phyloP scores from a whole-genome alignment of 2,797 vertebrate genomes.

The Tangara arthus region DNA sequence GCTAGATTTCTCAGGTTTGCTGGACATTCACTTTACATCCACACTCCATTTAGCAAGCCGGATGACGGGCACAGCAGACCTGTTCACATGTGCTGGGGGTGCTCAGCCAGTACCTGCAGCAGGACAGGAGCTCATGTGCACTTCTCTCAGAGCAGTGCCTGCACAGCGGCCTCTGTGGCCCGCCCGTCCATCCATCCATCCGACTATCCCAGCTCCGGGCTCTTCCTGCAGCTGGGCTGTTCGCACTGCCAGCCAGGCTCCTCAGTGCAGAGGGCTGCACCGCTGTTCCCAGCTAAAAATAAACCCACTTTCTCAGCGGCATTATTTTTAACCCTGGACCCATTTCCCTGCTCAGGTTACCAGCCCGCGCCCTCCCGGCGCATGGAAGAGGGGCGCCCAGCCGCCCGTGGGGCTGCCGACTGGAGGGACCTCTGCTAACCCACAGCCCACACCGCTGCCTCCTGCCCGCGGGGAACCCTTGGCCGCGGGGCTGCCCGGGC shows the following conservation, averaged over 20 bases:
- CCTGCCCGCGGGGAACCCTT: neutral
- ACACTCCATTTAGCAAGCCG: accelerated
- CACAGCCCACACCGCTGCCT: neutral
- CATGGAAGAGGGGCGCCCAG: neutral
- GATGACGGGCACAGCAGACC: neutral
- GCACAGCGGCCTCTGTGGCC: neutral
- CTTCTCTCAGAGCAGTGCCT: neutral
- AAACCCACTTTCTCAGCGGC: neutral
- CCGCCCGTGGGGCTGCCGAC: neutral
- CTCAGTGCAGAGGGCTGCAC: no score
- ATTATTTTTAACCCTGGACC: neutral
- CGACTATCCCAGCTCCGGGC: neutral
- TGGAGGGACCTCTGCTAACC: neutral
- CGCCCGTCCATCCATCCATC: accelerated
- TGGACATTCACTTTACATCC: neutral
- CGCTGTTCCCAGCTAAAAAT: neutral
- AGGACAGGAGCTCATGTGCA: neutral
- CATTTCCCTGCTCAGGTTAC: neutral
- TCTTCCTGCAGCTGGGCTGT: neutral
- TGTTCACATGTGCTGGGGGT: accelerated
- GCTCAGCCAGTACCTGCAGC: neutral
- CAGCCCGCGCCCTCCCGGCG: neutral
- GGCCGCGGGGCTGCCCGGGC: neutral
- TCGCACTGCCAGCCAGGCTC: accelerated
- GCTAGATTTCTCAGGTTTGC: neutral